Evolutionary conservation across 2,888 invertebrate genomes (phyloP).

Genomic region (Drosophila dives): DNA sequence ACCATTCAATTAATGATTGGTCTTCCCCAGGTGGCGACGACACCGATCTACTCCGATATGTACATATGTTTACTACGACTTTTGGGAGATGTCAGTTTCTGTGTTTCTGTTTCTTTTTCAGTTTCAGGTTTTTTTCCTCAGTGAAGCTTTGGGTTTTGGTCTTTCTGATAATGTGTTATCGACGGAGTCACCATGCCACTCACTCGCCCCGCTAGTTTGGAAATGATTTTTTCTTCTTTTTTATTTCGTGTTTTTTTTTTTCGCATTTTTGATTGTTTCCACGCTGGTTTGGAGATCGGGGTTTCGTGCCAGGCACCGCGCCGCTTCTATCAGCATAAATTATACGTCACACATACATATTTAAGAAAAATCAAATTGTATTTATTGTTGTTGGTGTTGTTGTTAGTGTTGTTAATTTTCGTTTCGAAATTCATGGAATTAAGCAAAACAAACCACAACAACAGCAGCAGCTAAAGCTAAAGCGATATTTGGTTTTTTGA

Average conservation of each 20-base stretch:
- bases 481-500: constrained; percentile 10
- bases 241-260: constrained; percentile 24
- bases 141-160: constrained; percentile 6
- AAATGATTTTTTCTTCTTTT: constrained; percentile 48
- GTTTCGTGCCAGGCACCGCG: constrained; percentile 74
- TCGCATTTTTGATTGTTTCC: constrained; percentile 68
- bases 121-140: constrained; percentile 39
- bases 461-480: constrained; percentile 49
- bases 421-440: constrained; percentile 69
- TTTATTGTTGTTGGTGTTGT: constrained; percentile 49
- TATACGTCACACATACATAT: constrained; percentile 70
- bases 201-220: constrained; percentile 55
- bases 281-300: constrained; percentile 69
- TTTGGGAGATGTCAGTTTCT: constrained; percentile 18
- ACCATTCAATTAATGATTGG: constrained; percentile 51
- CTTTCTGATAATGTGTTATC: constrained; percentile 53
- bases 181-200: constrained; percentile 38
- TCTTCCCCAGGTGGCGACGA: constrained; percentile 53
- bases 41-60: constrained; percentile 47
- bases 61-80: constrained; percentile 7
- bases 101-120: background rate
- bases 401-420: constrained; percentile 33
- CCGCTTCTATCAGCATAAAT: constrained; percentile 76
- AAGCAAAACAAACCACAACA: constrained; percentile 60
- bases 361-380: constrained; percentile 69